Evolutionary conservation across 1,140 invertebrate species (phyloP).

Genomic region (Cheumatopsyche charites): DNA sequence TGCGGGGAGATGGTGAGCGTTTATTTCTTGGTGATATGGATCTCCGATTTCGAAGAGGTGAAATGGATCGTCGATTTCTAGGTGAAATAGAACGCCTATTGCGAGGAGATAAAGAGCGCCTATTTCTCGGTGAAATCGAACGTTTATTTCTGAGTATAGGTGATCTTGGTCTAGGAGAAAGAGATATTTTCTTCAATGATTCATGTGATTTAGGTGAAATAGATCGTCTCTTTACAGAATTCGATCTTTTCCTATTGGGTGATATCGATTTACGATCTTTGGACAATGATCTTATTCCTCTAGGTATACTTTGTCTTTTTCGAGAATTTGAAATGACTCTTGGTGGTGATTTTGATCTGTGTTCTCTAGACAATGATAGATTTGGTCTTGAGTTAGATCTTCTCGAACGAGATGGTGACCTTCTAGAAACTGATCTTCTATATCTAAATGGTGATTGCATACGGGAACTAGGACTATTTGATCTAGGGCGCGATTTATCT

Average conservation of each 20-base stretch:
- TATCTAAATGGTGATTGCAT: constrained; percentile 33
- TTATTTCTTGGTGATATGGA: constrained; percentile 32
- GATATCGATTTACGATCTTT: constrained; percentile 44
- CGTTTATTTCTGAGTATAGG: constrained; percentile 36
- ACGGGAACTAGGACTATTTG: constrained; percentile 42
- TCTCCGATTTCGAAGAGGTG: constrained; percentile 20
- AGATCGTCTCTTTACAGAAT: constrained; percentile 33
- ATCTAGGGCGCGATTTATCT: constrained; percentile 63
- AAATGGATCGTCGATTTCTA: constrained; percentile 12
- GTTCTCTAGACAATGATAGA: constrained; percentile 21
- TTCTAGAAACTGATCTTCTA: constrained; percentile 50
- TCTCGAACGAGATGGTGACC: constrained; percentile 50
- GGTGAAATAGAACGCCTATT: constrained; percentile 41
- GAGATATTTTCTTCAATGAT: constrained; percentile 38
- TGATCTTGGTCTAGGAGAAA: constrained; percentile 40
- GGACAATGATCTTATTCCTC: constrained; percentile 49
- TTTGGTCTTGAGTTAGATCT: constrained; percentile 39
- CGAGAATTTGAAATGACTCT: constrained; percentile 48
- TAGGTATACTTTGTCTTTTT: constrained; percentile 43
- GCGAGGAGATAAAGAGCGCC: constrained; percentile 41
- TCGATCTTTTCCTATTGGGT: constrained; percentile 36
- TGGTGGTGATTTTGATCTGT: constrained; percentile 11
- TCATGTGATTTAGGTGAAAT: constrained; percentile 40
- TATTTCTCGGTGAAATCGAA: constrained; percentile 34
- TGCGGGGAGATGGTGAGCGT: no score